Conservation (phyloP, 2,888 invertebrate genomes). For the Schrankia costaestrigalis region DNA sequence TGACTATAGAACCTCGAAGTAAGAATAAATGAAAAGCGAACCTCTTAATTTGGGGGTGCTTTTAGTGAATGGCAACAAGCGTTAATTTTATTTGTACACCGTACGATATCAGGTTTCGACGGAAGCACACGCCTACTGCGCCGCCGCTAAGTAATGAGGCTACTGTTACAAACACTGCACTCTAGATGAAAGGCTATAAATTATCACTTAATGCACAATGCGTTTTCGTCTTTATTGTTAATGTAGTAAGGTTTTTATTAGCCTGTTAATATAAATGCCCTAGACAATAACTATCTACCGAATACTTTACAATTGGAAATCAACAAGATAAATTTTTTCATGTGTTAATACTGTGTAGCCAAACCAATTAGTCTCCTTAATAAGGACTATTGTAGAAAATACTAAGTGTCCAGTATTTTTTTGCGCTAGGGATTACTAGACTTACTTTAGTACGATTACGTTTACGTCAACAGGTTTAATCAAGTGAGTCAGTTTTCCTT, state of each 20-base stretch:
- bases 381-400: no score
- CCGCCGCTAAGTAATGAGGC: conserved; percentile 74
- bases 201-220: conserved; percentile 26
- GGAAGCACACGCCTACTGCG: conserved; percentile 70
- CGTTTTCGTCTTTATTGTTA: conserved; percentile 35
- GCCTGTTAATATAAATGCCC: conserved; percentile 1
- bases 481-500: no score
- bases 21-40: conserved; percentile 38
- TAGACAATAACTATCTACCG: conserved; percentile 16
- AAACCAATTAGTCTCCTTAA: no score
- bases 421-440: no score
- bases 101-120: conserved; percentile 68
- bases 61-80: conserved; percentile 59
- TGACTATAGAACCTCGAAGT: conserved; percentile 21
- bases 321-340: conserved; percentile 27
- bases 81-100: conserved; percentile 74
- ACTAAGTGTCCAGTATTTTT: no score
- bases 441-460: no score
- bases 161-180: conserved; percentile 58
- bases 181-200: conserved; percentile 46
- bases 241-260: conserved; percentile 18
- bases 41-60: conserved; percentile 43
- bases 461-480: no score
- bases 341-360: conserved; percentile 13
- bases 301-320: conserved; percentile 34